Base-by-base conservation (phyloP, 1,140 invertebrate species). In the Phymastichus coffea region DNA sequence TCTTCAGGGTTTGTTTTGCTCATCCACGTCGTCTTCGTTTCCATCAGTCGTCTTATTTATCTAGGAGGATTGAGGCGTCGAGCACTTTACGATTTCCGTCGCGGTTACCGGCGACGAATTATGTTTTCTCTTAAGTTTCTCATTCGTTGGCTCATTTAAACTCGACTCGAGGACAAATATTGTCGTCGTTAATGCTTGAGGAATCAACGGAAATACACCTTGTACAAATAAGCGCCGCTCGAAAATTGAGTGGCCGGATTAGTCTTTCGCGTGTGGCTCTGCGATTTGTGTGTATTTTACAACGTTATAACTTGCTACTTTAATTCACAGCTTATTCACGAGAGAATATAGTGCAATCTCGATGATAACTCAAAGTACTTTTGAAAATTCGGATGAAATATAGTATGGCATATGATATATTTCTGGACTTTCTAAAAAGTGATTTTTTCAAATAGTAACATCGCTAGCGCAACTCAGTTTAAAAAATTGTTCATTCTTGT, bases 61-160 rank as follows among this genome's bases (percentile, higher is more conserved):
- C 73, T 75, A 79, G 74, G 71, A 78, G 69, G 69, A 53, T 33
- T 64, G 70, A 75, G 71, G 74, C 73, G 77, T 70, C 74, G 77
- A 79, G 71, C 66, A 67, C 53, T 78, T 79, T 73, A 78, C 75
- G 75, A 72, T 78, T 79, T 79, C 74, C 75, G 74, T n/a, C 22
- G 57, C 37, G 25, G 49, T 28, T 38, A 38, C 14, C 14, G 15
- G 10, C 22, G 23, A 28, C 30, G 23, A 41, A 41, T 53, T 28
- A 12, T 44, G 41, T 53, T 53, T 53, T 53, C 23, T 28, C 37
- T 49, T 19, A n/a, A n/a, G n/a, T n/a, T n/a, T n/a, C n/a, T n/a
- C n/a, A n/a, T n/a, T n/a, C n/a, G n/a, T n/a, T n/a, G 22, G 15
- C 37, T 20, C 14, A 9, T 40, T 52, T 40, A 40, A 52, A 14